These are phyloP conservation scores for Thalassarche chlororhynchos DNA, from an alignment of 2,113 vertebrate species.

Conservation along the genomic window DNA sequence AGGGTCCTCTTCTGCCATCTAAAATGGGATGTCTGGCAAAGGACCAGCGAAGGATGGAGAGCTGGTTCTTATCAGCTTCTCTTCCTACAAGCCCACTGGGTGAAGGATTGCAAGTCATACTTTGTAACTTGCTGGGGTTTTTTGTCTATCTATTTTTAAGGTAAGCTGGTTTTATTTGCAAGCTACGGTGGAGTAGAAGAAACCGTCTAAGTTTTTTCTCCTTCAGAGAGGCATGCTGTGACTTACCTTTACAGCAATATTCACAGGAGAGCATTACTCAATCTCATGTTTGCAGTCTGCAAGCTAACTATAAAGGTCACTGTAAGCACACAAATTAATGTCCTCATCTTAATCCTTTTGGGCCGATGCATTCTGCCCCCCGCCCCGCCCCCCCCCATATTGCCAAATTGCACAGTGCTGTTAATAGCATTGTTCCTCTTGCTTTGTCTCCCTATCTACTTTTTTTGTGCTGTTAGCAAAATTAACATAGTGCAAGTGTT, in stretches of 20 bases:
- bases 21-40: conserved; percentile 10
- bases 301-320: neutral
- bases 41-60: neutral
- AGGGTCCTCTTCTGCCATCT: neutral
- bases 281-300: neutral
- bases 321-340: neutral
- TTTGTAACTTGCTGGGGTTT: neutral
- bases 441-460: neutral
- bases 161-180: neutral
- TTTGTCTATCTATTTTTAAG: neutral
- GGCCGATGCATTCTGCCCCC: no score
- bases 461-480: neutral
- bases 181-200: neutral
- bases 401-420: neutral
- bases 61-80: neutral
- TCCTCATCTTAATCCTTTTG: neutral
- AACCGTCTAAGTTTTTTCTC: neutral
- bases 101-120: neutral
- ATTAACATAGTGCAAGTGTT: neutral
- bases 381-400: no score
- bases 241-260: neutral
- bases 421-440: neutral
- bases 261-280: neutral
- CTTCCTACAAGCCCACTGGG: neutral
- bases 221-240: neutral